These are phyloP conservation scores for Polypterus senegalus DNA, from an alignment of 2,113 vertebrate genomes.

Conservation along the genomic window DNA sequence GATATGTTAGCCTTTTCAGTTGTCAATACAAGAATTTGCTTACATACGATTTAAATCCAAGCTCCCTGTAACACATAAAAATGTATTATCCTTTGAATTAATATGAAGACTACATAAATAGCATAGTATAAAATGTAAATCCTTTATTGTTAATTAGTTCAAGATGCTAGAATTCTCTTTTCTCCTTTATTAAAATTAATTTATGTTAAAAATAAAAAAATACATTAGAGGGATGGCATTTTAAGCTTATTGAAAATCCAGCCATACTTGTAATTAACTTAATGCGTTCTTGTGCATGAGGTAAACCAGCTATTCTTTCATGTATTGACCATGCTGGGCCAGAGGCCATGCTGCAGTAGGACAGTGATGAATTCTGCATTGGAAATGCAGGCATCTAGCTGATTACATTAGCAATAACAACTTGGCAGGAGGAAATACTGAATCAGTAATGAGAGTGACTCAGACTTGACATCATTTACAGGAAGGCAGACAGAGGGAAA, in stretches of 20 bases:
- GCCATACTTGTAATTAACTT: slow-evolving; percentile 10
- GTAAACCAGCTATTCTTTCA: neutral
- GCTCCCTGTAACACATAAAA: too few species aligned
- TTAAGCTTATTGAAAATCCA: slow-evolving; percentile 3
- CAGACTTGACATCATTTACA: slow-evolving; percentile 3
- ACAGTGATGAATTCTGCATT: slow-evolving; percentile 6
- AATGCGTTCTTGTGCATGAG: slow-evolving; percentile 5
- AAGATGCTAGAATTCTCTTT: too few species aligned
- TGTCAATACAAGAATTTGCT: too few species aligned
- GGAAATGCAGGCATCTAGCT: slow-evolving; percentile 7
- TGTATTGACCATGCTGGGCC: slow-evolving; percentile 1
- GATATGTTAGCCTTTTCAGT: too few species aligned
- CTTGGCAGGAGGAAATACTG: slow-evolving; percentile 11
- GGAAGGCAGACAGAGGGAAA: slow-evolving; percentile 1
- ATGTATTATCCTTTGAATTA: too few species aligned
- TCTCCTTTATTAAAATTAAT: too few species aligned
- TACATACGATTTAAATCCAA: too few species aligned
- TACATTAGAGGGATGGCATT: too few species aligned
- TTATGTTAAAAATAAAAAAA: too few species aligned
- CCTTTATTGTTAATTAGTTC: too few species aligned
- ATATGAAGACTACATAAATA: too few species aligned
- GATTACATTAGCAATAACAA: slow-evolving; percentile 19
- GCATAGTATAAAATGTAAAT: too few species aligned
- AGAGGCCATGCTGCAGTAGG: slow-evolving; percentile 12
- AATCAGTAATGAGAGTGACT: slow-evolving; percentile 11